A percentile compares a stretch with the other conserved stretches of the same genome.
These are phyloP conservation scores for Strix occidentalis DNA, from an alignment of 2,797 vertebrate genomes.

Conservation along the genomic window DNA sequence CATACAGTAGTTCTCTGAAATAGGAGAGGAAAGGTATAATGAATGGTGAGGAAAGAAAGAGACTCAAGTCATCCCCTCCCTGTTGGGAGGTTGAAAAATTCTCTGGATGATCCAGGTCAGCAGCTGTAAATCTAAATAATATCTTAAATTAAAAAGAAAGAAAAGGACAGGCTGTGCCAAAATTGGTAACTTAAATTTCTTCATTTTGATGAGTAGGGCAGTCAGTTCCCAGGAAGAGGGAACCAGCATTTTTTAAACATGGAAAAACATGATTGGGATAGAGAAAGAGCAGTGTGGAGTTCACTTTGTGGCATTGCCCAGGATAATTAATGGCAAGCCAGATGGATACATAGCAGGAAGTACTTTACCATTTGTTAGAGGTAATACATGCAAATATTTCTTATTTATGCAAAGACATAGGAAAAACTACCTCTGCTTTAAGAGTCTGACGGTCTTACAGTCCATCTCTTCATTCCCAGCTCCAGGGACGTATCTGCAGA, in stretches of 20 bases:
- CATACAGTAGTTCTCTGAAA: neutral
- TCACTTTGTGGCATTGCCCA: neutral
- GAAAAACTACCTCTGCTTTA: neutral
- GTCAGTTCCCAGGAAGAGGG: neutral
- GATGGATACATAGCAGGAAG: neutral
- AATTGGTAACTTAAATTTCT: neutral
- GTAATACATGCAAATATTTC: neutral
- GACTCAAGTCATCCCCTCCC: neutral
- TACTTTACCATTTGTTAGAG: neutral
- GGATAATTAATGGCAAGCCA: neutral
- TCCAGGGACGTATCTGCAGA: neutral
- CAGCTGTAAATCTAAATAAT: neutral
- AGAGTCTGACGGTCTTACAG: neutral
- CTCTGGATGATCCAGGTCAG: neutral
- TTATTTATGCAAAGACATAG: neutral
- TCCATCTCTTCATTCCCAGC: neutral
- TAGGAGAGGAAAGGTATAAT: neutral
- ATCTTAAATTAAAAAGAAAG: neutral
- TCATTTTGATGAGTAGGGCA: neutral
- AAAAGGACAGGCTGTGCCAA: neutral
- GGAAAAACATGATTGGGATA: neutral
- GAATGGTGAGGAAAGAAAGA: neutral
- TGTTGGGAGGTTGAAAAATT: neutral
- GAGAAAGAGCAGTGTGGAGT: neutral
- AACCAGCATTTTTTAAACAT: neutral